These are phyloP conservation scores for Euura saliciscinereae DNA, from an alignment of 1,140 invertebrate species.

Conservation along the genomic window DNA sequence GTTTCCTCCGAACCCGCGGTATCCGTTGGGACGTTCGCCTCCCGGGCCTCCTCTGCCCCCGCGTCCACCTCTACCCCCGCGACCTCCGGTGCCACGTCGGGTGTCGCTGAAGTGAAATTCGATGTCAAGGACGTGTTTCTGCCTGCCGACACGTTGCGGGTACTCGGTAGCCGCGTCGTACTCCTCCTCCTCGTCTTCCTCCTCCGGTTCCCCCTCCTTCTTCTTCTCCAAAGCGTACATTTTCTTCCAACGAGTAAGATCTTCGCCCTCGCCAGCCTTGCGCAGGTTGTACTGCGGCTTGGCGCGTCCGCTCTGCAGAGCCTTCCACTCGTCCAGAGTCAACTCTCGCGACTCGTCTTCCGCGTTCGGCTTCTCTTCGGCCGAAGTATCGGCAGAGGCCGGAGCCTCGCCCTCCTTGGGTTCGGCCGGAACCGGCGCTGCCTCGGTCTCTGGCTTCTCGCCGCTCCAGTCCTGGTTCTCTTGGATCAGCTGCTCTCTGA, in stretches of 20 bases:
- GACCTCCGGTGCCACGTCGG: slow-evolving; percentile 71
- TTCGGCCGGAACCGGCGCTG: slow-evolving; percentile 38
- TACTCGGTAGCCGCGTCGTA: slow-evolving; percentile 79
- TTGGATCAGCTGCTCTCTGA: slow-evolving; percentile 52
- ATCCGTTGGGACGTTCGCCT: slow-evolving; percentile 49
- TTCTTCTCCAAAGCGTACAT: slow-evolving; percentile 85
- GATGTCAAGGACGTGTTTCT: slow-evolving; percentile 86
- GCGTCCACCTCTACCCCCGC: slow-evolving; percentile 64
- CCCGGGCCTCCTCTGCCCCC: slow-evolving; percentile 39
- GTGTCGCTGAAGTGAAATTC: slow-evolving; percentile 89
- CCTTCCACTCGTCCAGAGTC: slow-evolving; percentile 90
- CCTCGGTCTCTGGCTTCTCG: slow-evolving; percentile 53
- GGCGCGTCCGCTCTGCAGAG: slow-evolving; percentile 72
- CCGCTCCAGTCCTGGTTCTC: slow-evolving; percentile 59
- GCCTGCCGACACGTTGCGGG: slow-evolving; percentile 84
- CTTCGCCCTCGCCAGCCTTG: slow-evolving; percentile 92
- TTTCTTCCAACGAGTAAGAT: slow-evolving; percentile 90
- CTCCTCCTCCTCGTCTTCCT: slow-evolving; percentile 72
- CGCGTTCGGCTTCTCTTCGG: slow-evolving; percentile 59
- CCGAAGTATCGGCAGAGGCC: slow-evolving; percentile 37
- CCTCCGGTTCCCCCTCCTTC: slow-evolving; percentile 72
- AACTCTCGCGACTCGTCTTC: slow-evolving; percentile 82
- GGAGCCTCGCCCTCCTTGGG: slow-evolving; percentile 56
- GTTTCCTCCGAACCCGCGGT: slow-evolving; percentile 49
- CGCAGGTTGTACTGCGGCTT: slow-evolving; percentile 88